Evolutionary conservation across 2,888 invertebrate species (phyloP), one percentile per base, ranked within the genome.

Genomic region (Chloromyia formosa): DNA sequence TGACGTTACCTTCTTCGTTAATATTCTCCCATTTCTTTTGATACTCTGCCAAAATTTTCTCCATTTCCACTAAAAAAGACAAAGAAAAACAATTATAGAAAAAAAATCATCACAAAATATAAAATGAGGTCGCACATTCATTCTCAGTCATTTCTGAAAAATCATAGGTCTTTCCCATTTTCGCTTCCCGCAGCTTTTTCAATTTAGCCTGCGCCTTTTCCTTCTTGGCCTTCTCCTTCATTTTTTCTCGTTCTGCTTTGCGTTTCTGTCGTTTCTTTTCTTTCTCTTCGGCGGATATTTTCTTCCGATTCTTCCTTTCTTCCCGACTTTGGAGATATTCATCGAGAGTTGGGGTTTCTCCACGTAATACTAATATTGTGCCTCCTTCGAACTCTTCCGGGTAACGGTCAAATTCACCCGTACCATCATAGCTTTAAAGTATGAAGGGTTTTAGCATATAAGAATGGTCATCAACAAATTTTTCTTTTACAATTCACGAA

Each of bases 401-500:
- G 77, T 83, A 88, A 9, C 85, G 82, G n/a, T 88, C 87, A 68
- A 88, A 88, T 56, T 81, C 79, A 3, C 75, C 77, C 1, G 80
- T 78, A 73, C 80, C 80, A 0, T 78, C 77, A 76, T 85, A 85
- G 68, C 85, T 84, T 16, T 40, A 78, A 73, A 14, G n/a, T 14
- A n/a, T n/a, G n/a, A n/a, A n/a, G 12, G 23, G n/a, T 56, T n/a
- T n/a, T 1, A 20, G 14, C 14, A 18, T 1, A 16, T 56, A 56
- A 56, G 18, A 56, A n/a, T 16, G 18, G 12, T 61, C n/a, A n/a
- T n/a, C n/a, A 12, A 61, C 3, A 35, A 35, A 35, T 35, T 7
- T 35, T 7, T 35, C 2, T 22, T 16, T 80, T 89, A 90, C 90
- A 91, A 92, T 78, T 89, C 85, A 42, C 87, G 80, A 81, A 93